Percentiles rank a stretch among this genome's conserved stretches.
phyloP scores from a whole-genome alignment of 2,888 invertebrate genomes.

The Myopa testacea region DNA sequence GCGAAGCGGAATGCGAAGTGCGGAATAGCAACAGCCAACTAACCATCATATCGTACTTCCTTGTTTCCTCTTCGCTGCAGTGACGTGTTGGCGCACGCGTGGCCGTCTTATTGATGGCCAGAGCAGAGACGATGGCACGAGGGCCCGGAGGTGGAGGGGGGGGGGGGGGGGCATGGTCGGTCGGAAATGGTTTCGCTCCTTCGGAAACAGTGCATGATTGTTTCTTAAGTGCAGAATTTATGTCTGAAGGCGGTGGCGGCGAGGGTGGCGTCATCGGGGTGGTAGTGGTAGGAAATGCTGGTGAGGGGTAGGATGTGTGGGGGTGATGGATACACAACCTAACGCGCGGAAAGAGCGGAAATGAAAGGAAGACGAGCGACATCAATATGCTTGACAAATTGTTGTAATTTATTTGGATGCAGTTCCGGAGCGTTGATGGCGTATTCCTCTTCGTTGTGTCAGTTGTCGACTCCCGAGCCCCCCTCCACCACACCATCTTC shows the following conservation, averaged over 20 bases:
- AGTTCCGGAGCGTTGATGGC: neutral
- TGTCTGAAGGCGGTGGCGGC: slow-evolving; percentile 37
- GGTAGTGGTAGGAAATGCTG: neutral
- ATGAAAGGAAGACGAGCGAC: slow-evolving; percentile 14
- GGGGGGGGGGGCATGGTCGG: no score
- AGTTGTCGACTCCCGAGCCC: no score
- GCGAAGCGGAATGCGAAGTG: no score
- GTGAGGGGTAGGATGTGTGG: slow-evolving; percentile 12
- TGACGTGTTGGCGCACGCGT: no score
- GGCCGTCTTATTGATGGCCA: neutral
- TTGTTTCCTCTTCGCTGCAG: no score
- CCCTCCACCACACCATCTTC: no score
- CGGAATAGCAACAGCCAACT: neutral
- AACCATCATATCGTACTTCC: neutral
- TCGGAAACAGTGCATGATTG: slow-evolving; percentile 50
- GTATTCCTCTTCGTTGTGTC: neutral
- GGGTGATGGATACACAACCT: neutral
- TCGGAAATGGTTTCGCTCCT: slow-evolving; percentile 4
- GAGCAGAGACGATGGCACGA: no score
- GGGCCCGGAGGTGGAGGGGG: no score
- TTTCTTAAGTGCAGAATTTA: slow-evolving; percentile 55
- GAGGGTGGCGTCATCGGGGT: neutral
- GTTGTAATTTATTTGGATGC: slow-evolving; percentile 44
- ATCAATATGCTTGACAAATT: slow-evolving; percentile 63
- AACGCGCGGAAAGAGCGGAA: neutral